Evolutionary conservation across 2,888 invertebrate species (phyloP), one percentile per base, ranked within the genome.

Genomic region (Dryobotodes eremita): DNA sequence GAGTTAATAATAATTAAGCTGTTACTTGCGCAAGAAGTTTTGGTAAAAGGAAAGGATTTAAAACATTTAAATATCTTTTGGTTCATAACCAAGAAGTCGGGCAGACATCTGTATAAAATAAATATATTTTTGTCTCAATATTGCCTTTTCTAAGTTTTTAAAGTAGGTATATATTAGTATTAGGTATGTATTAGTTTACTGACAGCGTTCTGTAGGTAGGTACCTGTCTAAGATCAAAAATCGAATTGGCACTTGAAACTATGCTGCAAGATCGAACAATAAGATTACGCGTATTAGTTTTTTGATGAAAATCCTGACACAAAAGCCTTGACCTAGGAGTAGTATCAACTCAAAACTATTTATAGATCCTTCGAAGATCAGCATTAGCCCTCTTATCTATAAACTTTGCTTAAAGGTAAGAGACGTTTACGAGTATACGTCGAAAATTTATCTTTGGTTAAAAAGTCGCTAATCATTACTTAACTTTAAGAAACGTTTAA

Each of bases 1-100:
- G 15, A n/a, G 26, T 11, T 77, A 48, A 66, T 65, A 57, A 77
- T 75, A 76, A 68, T 77, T 48, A 23, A 11, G 53, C 26, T 59
- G 69, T 53, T 53, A 70, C 31, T 64, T 77, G 26, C 65, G 75
- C 61, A 61, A 31, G 66, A 26, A 17, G 59, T 81, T 53, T 50
- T 66, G 6, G 36, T 53, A 26, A 46, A 23, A 55, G 15, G 48
- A 55, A 62, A 50, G 26, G 20, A 72, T 31, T 57, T 55, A 0
- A 71, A 71, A 71, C 42, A 20, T 57, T 48, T 11, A 65, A 36
- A 53, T 53, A 42, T 53, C 20, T 46, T 55, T 23, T 26, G 15
- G 23, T 46, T 42, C 20, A 23, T 26, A 26, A 15, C 36, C 31
- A 31, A 42, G 42, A 1, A 50, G 20, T 23, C 5, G 5, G 31